Percentiles rank a stretch among this genome's conserved stretches.
These are phyloP conservation scores for Halcyon leucocephala DNA, from an alignment of 2,797 vertebrate species.

Conservation along the genomic window DNA sequence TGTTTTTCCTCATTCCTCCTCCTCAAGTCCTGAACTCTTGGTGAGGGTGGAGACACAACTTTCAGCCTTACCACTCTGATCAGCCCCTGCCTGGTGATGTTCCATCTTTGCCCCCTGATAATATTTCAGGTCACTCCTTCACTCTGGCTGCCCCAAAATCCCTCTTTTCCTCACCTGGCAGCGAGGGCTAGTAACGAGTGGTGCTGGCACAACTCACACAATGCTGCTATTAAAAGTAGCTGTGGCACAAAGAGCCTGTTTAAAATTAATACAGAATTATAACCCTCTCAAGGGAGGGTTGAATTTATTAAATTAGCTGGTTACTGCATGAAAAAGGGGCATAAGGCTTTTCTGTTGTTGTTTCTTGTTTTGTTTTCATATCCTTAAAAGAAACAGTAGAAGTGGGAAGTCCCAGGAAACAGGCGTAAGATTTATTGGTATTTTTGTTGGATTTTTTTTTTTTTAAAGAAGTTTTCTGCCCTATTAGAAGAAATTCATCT, in stretches of 20 bases:
- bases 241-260: background rate
- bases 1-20: background rate
- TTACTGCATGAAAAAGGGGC: background rate
- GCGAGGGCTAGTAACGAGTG: accelerated
- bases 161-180: accelerated
- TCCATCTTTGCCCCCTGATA: background rate
- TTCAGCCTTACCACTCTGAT: background rate
- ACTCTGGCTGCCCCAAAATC: background rate
- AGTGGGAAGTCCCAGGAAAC: background rate
- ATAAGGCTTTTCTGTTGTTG: background rate
- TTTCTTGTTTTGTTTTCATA: background rate
- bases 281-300: background rate
- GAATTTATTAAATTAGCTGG: background rate
- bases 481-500: background rate
- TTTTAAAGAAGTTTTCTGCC: conserved; percentile 1
- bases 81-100: background rate
- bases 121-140: background rate
- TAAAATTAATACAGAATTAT: background rate
- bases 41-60: background rate
- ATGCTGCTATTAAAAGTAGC: background rate
- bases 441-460: too few relatives aligned
- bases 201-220: background rate
- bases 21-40: background rate
- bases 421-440: background rate
- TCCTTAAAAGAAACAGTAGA: conserved; percentile 25